Conservation (phyloP, 2,797 vertebrate genomes). For the Pantherophis alleghaniensis region DNA sequence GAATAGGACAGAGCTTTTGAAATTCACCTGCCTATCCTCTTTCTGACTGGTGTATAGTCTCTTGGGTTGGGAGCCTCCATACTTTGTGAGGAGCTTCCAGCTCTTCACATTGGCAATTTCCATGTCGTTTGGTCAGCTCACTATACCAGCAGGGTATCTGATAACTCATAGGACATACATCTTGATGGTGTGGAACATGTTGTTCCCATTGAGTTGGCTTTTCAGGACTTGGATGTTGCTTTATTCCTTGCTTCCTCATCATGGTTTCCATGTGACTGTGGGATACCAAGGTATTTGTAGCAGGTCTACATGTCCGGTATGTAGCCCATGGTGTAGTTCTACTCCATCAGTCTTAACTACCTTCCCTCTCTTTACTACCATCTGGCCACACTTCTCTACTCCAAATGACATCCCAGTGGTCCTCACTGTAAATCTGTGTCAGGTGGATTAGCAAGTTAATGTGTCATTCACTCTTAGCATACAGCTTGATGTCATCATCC, state of each 20-base stretch:
- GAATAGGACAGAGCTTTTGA: background rate
- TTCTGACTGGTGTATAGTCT: background rate
- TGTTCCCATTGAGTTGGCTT: background rate
- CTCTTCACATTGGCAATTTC: background rate
- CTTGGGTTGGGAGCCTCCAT: background rate
- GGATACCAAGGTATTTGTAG: background rate
- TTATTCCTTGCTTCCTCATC: background rate
- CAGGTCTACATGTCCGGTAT: background rate
- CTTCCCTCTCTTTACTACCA: background rate
- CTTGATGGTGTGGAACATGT: background rate
- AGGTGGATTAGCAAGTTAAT: background rate
- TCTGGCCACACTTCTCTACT: background rate
- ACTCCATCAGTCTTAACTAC: background rate
- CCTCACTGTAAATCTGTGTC: background rate
- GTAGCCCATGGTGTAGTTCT: background rate
- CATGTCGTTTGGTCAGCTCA: background rate
- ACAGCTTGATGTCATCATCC: background rate
- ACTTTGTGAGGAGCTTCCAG: background rate
- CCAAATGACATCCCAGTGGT: background rate
- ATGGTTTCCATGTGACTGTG: background rate
- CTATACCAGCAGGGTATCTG: background rate
- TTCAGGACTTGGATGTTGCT: background rate
- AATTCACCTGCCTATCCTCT: background rate
- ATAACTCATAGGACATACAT: background rate
- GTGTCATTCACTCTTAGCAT: background rate